These are phyloP conservation scores for Napeogenes sylphis DNA, from an alignment of 2,888 invertebrate species.

Conservation along the genomic window DNA sequence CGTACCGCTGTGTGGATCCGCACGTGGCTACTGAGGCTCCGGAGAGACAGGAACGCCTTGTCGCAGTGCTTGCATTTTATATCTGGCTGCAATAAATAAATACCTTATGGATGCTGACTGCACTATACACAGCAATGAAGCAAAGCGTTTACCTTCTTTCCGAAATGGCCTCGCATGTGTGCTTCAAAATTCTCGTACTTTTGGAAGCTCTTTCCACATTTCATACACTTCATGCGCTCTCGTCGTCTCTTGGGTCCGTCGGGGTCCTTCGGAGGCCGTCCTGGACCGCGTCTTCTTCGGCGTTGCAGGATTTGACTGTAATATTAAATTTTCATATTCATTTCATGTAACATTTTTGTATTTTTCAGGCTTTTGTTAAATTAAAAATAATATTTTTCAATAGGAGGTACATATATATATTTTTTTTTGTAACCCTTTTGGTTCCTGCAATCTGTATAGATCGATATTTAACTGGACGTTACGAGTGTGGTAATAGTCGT, in stretches of 20 bases:
- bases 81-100: constrained; percentile 57
- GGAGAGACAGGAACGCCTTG: constrained; percentile 73
- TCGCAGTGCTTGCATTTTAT: constrained; percentile 69
- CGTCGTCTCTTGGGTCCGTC: constrained; percentile 39
- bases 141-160: constrained; percentile 58
- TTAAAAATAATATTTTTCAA: too few species aligned
- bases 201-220: constrained; percentile 68
- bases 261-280: constrained; percentile 35
- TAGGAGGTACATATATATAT: too few species aligned
- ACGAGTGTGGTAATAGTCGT: too few species aligned
- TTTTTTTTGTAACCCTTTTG: too few species aligned
- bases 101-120: constrained; percentile 12
- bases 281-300: constrained; percentile 41
- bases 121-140: not conserved
- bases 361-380: too few species aligned
- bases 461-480: too few species aligned
- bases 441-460: too few species aligned
- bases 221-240: constrained; percentile 67
- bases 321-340: constrained; percentile 3
- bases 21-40: constrained; percentile 78
- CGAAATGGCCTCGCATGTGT: constrained; percentile 72
- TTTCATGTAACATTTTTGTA: not conserved
- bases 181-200: constrained; percentile 75
- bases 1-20: constrained; percentile 78
- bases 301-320: constrained; percentile 36